Percentiles rank a stretch among this genome's conserved stretches.
phyloP scores from a whole-genome alignment of 2,888 invertebrate genomes.

The Choristoneura rosaceana region DNA sequence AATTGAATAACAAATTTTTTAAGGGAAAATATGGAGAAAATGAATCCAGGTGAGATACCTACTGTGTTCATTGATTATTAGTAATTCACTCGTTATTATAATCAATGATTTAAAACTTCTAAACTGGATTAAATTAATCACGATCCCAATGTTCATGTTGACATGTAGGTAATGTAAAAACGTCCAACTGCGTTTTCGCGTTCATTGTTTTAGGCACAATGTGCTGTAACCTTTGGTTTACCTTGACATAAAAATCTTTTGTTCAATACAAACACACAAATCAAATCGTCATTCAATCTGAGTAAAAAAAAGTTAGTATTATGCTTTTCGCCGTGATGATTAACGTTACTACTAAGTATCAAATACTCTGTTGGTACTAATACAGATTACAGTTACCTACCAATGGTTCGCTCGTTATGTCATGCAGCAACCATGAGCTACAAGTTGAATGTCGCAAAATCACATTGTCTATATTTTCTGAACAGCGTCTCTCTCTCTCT shows the following conservation, averaged over 20 bases:
- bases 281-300: constrained; percentile 28
- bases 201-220: constrained; percentile 41
- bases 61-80: no score
- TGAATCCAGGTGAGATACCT: no score
- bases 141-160: constrained; percentile 11
- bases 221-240: constrained; percentile 42
- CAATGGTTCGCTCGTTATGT: no score
- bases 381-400: no score
- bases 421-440: background rate
- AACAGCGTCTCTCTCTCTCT: background rate
- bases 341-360: background rate
- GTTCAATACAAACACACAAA: constrained; percentile 36
- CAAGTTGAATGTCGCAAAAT: constrained; percentile 3
- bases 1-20: background rate
- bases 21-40: no score
- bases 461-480: background rate
- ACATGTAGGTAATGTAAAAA: constrained; percentile 12
- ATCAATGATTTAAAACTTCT: background rate
- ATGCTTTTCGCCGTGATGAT: background rate
- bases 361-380: background rate
- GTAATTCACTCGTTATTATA: no score
- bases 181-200: constrained; percentile 37
- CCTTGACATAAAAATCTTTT: constrained; percentile 44
- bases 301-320: constrained; percentile 13
- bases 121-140: background rate